Evolutionary conservation across 2,113 vertebrate genomes (phyloP).

Genomic region (Perca flavescens): DNA sequence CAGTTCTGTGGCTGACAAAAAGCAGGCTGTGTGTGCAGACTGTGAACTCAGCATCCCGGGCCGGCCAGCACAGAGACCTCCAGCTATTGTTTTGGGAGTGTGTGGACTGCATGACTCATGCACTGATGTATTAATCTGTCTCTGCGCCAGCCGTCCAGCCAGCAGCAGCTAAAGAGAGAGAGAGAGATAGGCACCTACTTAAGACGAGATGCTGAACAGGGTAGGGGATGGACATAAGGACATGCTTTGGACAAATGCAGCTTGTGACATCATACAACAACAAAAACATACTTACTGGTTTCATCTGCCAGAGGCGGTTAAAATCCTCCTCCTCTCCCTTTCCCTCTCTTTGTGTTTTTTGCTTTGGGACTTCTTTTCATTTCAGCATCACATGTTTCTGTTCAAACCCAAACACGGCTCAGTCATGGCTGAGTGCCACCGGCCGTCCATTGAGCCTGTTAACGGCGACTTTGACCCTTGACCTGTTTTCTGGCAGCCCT

Average conservation of each 20-base stretch:
- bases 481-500: constrained; percentile 32
- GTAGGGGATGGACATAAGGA: not conserved
- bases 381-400: constrained; percentile 46
- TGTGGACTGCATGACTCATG: constrained; percentile 80
- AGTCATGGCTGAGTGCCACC: constrained; percentile 46
- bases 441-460: constrained; percentile 49
- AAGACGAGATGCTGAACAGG: constrained; percentile 28
- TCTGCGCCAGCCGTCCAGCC: constrained; percentile 53
- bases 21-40: constrained; percentile 66
- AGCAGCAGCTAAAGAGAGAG: constrained; percentile 24
- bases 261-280: constrained; percentile 5
- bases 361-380: constrained; percentile 22
- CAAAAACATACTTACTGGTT: constrained; percentile 34
- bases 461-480: constrained; percentile 58
- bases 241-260: constrained; percentile 11
- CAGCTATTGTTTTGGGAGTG: constrained; percentile 84
- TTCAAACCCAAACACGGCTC: constrained; percentile 54
- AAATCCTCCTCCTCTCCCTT: constrained; percentile 27
- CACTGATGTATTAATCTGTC: constrained; percentile 80
- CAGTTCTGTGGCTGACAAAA: constrained; percentile 65
- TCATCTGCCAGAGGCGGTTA: constrained; percentile 12
- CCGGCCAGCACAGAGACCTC: constrained; percentile 71
- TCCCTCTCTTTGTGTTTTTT: constrained; percentile 13
- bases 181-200: constrained; percentile 22
- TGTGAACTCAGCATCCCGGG: constrained; percentile 81